Conservation (phyloP, 2,113 vertebrate species). For the Channa argus region DNA sequence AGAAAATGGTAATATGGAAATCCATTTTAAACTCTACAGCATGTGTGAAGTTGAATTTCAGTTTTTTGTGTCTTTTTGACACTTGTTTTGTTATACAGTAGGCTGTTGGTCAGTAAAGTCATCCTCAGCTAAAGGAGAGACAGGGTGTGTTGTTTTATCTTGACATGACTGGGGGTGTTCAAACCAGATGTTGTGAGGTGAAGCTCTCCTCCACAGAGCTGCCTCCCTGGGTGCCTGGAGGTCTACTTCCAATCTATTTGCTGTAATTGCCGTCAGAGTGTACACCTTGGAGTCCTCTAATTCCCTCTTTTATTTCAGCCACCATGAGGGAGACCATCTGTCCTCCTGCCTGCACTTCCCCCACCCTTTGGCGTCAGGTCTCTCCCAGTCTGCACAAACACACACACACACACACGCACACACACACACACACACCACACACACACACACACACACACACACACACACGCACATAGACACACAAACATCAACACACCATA, state of each 20-base stretch:
- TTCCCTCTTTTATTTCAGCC: conserved; percentile 98
- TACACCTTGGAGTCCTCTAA: conserved; percentile 97
- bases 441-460: conserved; percentile 35
- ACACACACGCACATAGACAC: conserved; percentile 11
- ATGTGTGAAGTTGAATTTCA: conserved; percentile 51
- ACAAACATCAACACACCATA: conserved; percentile 50
- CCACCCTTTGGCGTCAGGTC: conserved; percentile 66
- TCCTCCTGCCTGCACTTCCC: conserved; percentile 84
- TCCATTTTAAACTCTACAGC: conserved; percentile 67
- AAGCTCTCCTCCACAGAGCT: conserved; percentile 89
- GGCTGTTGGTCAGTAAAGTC: conserved; percentile 52
- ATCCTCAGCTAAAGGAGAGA: conserved; percentile 23
- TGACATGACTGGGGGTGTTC: conserved; percentile 82
- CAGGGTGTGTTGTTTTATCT: conserved; percentile 51
- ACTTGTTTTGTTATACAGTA: conserved; percentile 39
- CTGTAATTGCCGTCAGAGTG: conserved; percentile 97
- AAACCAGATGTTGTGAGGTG: conserved; percentile 92
- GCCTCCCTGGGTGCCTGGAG: conserved; percentile 84
- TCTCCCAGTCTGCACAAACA: conserved; percentile 63
- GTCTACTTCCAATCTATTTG: conserved; percentile 97
- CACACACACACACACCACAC: conserved; percentile 17
- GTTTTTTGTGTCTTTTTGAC: conserved; percentile 36
- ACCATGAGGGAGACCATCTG: conserved; percentile 98
- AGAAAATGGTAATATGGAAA: conserved; percentile 69
- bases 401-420: conserved; percentile 18